Evolutionary conservation across 2,797 vertebrate species (phyloP).

Genomic region (Paguma larvata): DNA sequence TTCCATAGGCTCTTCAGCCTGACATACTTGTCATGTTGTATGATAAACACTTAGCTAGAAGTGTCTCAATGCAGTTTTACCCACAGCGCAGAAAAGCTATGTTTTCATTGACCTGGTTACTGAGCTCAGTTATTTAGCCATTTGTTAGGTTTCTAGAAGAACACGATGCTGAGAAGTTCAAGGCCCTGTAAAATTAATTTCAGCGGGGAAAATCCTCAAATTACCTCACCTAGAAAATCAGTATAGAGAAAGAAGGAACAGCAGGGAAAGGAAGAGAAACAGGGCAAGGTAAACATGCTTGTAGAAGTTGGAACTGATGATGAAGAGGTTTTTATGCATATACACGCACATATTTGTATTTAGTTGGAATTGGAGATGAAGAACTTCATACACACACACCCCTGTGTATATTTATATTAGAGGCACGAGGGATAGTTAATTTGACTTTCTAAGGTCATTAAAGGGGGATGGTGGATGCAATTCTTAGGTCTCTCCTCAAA

Average conservation of each 20-base stretch:
- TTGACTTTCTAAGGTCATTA: background rate
- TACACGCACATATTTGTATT: background rate
- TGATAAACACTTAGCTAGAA: background rate
- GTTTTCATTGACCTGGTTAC: background rate
- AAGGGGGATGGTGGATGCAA: background rate
- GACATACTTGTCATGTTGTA: background rate
- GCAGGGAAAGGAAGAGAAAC: background rate
- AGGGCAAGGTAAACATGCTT: background rate
- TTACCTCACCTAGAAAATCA: background rate
- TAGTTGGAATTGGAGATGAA: background rate
- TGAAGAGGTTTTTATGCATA: background rate
- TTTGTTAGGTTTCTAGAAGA: background rate
- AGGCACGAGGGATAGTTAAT: background rate
- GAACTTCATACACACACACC: background rate
- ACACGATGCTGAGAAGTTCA: background rate
- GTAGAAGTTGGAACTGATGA: background rate
- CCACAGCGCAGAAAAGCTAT: background rate
- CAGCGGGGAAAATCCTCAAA: background rate
- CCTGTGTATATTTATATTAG: background rate
- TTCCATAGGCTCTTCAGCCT: background rate
- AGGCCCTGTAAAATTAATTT: background rate
- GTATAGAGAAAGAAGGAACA: background rate
- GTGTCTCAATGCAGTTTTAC: background rate
- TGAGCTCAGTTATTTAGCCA: background rate
- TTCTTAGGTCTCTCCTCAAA: background rate